phyloP scores from a whole-genome alignment of 1,140 invertebrate genomes.

The Leptopilina boulardi region DNA sequence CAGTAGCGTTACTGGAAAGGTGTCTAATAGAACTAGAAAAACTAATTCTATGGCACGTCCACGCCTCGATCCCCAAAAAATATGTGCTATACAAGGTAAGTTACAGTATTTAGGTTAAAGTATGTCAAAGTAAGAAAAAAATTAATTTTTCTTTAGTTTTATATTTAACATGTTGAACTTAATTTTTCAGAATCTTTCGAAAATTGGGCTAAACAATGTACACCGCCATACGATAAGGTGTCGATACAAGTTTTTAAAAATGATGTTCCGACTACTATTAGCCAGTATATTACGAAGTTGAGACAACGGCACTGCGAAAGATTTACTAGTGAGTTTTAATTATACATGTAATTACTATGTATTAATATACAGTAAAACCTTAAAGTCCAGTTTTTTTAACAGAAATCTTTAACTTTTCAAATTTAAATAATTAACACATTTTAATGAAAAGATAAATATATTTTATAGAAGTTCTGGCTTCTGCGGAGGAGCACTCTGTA shows the following conservation, averaged over 20 bases:
- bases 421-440: no score
- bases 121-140: no score
- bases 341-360: no score
- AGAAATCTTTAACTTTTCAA: no score
- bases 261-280: neutral
- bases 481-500: no score
- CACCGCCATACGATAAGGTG: neutral
- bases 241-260: neutral
- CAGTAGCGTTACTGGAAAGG: neutral
- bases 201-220: neutral
- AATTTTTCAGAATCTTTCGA: constrained; percentile 1
- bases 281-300: neutral
- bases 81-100: neutral
- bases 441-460: no score
- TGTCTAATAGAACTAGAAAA: neutral
- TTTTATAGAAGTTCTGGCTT: no score
- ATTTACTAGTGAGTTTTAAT: neutral
- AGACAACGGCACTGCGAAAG: neutral
- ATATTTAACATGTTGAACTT: neutral
- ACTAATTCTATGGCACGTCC: neutral
- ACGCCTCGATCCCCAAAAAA: neutral
- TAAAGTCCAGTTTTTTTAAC: no score
- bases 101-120: no score
- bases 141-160: neutral
- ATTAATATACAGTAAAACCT: no score